Evolutionary conservation across 2,113 vertebrate species (phyloP).

Genomic region (Telmatochromis sp.): DNA sequence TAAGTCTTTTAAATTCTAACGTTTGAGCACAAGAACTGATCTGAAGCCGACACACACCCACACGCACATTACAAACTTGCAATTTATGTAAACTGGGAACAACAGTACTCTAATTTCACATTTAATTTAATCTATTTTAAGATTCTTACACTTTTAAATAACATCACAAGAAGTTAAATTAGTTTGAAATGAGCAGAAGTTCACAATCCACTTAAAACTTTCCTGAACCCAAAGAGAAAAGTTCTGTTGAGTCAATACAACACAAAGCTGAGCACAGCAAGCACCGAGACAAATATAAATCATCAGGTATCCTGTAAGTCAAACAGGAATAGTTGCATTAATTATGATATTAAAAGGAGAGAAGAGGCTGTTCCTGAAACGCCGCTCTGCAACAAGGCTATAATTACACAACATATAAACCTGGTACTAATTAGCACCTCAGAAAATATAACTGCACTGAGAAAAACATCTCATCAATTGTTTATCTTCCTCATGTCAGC

Average conservation of each 20-base stretch:
- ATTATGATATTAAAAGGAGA: slow-evolving; percentile 12
- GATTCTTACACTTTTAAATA: background rate
- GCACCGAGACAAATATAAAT: background rate
- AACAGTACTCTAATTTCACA: background rate
- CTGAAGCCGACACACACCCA: fast-evolving
- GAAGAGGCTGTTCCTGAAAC: background rate
- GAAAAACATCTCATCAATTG: slow-evolving; percentile 18
- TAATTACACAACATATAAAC: slow-evolving; percentile 1
- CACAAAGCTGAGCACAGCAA: background rate
- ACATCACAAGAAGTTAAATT: no score
- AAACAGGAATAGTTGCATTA: background rate
- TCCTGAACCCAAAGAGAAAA: background rate
- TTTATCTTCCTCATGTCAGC: background rate
- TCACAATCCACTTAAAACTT: background rate
- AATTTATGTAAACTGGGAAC: background rate
- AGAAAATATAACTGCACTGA: background rate
- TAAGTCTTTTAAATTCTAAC: background rate
- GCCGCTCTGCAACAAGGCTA: background rate
- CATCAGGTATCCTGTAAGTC: background rate
- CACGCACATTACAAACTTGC: background rate
- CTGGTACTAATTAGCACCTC: slow-evolving; percentile 26
- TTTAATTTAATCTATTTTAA: background rate
- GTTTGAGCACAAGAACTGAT: background rate
- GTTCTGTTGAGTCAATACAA: background rate
- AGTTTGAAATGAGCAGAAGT: background rate